Evolutionary conservation across 2,888 invertebrate genomes (phyloP), one percentile per base, ranked within the genome.

Genomic region (Euplagia quadripunctaria): DNA sequence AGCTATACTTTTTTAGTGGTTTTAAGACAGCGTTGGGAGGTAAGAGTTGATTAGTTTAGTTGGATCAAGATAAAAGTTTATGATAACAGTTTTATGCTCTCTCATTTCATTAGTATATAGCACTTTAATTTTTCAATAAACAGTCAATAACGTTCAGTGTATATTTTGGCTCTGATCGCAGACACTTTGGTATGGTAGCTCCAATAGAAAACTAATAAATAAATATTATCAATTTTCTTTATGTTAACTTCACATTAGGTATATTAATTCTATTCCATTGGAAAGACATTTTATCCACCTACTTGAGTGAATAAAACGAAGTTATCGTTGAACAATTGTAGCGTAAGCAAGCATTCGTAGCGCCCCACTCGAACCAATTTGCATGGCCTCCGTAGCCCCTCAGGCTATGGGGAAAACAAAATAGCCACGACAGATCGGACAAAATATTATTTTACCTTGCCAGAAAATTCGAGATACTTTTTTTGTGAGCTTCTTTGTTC

Each of bases 241-340:
- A 20, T 55, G 42, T 16, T 43, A 52, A 63, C 63, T 31, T 61
- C 41, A 42, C 17, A n/a, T 64, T 31, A 41, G 16, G 17, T 67
- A 31, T 9, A 67, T 41, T 49, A 43, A 49, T 58, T 49, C 20
- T 42, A 79, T 61, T 68, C 41, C 46, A 66, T n/a, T 1, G 51
- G 52, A 78, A 70, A 73, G 71, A 76, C 51, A 68, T 65, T 84
- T 72, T 72, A 70, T 20, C 72, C 75, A 77, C 71, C 66, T 71
- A 71, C 74, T 84, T 80, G 76, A 71, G 71, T 75, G 76, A 74
- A 82, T 73, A 80, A 75, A 82, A 74, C 79, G 72, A 76, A 75
- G 73, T 82, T 82, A 79, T 80, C 74, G 76, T 74, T 70, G 72
- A 78, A 76, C 73, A 85, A 83, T 79, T 72, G 81, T 77, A 81